These are phyloP conservation scores for Trichopoda pennipes DNA, from an alignment of 2,888 invertebrate species.

Conservation along the genomic window DNA sequence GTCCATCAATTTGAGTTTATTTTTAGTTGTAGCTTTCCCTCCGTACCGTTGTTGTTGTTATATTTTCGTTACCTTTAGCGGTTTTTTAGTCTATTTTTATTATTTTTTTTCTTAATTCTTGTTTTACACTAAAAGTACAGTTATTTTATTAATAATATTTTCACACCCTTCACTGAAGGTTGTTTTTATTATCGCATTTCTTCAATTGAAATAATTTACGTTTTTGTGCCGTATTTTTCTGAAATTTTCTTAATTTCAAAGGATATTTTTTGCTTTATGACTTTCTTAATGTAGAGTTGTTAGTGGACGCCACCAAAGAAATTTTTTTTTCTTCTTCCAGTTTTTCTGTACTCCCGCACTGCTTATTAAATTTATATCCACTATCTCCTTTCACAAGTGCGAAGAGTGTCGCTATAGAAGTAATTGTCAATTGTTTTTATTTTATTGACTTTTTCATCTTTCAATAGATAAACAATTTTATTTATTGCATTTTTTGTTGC, in stretches of 20 bases:
- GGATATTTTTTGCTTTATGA: slow-evolving; percentile 48
- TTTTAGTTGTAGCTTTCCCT: slow-evolving; percentile 41
- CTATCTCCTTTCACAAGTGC: slow-evolving; percentile 26
- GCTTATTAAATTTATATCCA: slow-evolving; percentile 39
- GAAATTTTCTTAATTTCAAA: slow-evolving; percentile 42
- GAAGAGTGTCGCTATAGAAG: slow-evolving; percentile 46
- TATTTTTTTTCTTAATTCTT: slow-evolving; percentile 46
- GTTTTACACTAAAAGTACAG: slow-evolving; percentile 59
- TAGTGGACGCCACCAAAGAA: slow-evolving; percentile 64
- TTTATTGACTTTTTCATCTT: slow-evolving; percentile 66
- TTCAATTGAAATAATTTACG: not conserved
- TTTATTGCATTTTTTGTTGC: slow-evolving; percentile 57
- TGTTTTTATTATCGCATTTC: not conserved
- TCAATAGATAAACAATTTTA: slow-evolving; percentile 67
- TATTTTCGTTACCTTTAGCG: slow-evolving; percentile 59
- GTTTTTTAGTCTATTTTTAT: slow-evolving; percentile 65
- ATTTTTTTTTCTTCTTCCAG: slow-evolving; percentile 64
- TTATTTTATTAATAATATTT: slow-evolving; percentile 38
- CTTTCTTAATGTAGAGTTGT: slow-evolving; percentile 54
- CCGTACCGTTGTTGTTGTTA: slow-evolving; percentile 39
- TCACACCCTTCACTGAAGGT: not conserved
- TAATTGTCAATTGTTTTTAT: slow-evolving; percentile 62
- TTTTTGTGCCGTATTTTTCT: slow-evolving; percentile 4
- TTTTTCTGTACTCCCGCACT: slow-evolving; percentile 68
- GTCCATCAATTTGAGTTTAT: slow-evolving; percentile 24